Conservation (phyloP, 2,888 invertebrate genomes). For the Drosophila percnosoma region DNA sequence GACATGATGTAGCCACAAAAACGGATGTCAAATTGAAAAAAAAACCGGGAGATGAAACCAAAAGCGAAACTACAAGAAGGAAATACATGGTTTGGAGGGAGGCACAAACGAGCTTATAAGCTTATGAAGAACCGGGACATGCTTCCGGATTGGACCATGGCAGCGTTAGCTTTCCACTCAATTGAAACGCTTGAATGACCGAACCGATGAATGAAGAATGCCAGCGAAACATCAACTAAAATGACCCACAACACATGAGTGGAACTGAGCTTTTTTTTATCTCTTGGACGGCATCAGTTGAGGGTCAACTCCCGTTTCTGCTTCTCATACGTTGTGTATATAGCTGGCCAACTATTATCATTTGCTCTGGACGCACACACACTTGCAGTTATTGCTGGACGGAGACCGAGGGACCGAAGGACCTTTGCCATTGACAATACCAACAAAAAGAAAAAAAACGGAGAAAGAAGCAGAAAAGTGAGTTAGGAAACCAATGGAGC, state of each 20-base stretch:
- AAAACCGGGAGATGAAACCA: slow-evolving; percentile 27
- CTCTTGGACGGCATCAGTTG: slow-evolving; percentile 45
- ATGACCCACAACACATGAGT: slow-evolving; percentile 33
- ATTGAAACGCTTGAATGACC: slow-evolving; percentile 74
- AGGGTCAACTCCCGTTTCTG: slow-evolving; percentile 25
- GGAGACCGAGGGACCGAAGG: slow-evolving; percentile 39
- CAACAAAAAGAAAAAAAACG: background rate
- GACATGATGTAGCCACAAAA: slow-evolving; percentile 69
- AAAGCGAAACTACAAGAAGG: slow-evolving; percentile 53
- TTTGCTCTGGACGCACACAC: slow-evolving; percentile 48
- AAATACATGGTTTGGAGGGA: slow-evolving; percentile 54
- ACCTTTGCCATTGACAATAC: slow-evolving; percentile 44
- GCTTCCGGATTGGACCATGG: slow-evolving; percentile 27
- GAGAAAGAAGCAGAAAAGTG: slow-evolving; percentile 29
- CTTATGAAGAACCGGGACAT: slow-evolving; percentile 49
- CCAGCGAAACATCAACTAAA: slow-evolving; percentile 55
- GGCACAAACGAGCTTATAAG: slow-evolving; percentile 66
- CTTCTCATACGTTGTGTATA: slow-evolving; percentile 12
- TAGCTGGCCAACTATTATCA: slow-evolving; percentile 61
- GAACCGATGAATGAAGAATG: slow-evolving; percentile 60
- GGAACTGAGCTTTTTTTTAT: slow-evolving; percentile 52
- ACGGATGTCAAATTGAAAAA: slow-evolving; percentile 69
- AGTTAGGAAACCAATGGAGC: slow-evolving; percentile 63
- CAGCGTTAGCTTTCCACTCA: slow-evolving; percentile 71
- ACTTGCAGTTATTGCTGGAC: slow-evolving; percentile 31